Base-by-base conservation (phyloP, 2,113 vertebrate genomes). In the Bujurquina vittata region DNA sequence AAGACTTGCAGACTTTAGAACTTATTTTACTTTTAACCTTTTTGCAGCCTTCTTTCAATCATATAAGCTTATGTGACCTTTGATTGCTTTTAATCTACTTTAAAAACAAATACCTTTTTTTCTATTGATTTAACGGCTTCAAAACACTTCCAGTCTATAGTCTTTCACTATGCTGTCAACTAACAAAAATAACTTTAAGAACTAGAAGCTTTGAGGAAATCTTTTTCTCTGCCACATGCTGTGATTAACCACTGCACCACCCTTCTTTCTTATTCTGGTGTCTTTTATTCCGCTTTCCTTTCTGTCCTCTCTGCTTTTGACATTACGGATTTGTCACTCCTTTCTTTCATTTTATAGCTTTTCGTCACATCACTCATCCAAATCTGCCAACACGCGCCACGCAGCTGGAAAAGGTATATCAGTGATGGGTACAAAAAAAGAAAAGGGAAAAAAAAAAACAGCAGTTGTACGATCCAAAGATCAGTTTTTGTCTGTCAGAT, bases 281-380 rank as follows among this genome's bases (percentile, higher is more conserved):
- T 55, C 29, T 54, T 77, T 57, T 33, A 60, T 40, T 60, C 22
- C 15, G 35, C 20, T 57, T 67, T 72, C 65, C 26, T 72, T 54
- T 54, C 26, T 63, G 81, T 85, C 75, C 72, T 75, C 6, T 14
- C 89, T 94, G 91, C 59, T 92, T 89, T 90, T 82, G 76, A 87
- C 87, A 89, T 93, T 89, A 92, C 69, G 23, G 61, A 83, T 78
- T 69, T 77, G 22, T 84, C 58, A 46, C 83, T 73, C 81, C 55
- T 83, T 73, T 81, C 57, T 83, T 75, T 62, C 31, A 43, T 85
- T 86, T 90, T 83, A 90, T 56, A 14, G 57, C 81, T 88, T 90
- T 91, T 92, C 86, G 86, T 31, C 89, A 88, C 89, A 90, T 89
- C 79, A 75, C 35, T 83, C 91, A 88, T 74, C 62, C 12, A 20